Base-by-base conservation (phyloP, 2,797 vertebrate species). In the Gymnothorax reevesii region DNA sequence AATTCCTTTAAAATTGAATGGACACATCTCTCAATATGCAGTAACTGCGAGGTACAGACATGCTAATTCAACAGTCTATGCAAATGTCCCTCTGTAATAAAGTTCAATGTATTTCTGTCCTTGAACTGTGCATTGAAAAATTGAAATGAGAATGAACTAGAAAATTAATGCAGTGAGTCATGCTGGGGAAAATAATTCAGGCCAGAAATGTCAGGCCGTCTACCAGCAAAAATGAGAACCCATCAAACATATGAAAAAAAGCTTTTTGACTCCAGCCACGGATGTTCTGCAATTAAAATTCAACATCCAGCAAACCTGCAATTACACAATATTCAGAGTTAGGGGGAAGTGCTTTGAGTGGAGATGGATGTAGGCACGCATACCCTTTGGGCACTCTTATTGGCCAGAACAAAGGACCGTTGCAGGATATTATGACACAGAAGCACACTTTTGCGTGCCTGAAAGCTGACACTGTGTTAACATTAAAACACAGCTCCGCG, bases 381-480 rank as follows among this genome's bases (percentile, higher is more conserved):
- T 90, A 90, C 94, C 91, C 92, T 83, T 20, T 92, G 87, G 90
- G 93, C 33, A 49, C 27, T 82, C 84, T 80, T 84, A 85, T 87
- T 86, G 88, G 86, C 86, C 83, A 75, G 86, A 88, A 89, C 89
- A 91, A 92, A 92, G 92, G 71, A 75, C 27, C 13, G 49, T 75
- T 49, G 49, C 49, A 27, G 71, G 90, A 22, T 90, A 91, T 90
- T 88, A 92, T 92, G 88, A 89, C 82, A 91, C 55, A 89, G 75
- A 92, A 91, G 84, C 82, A 90, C 89, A 91, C 90, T 92, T 93
- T 94, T 83, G 93, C 88, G 84, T 90, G 88, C 88, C 86, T 59
- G 60, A 27, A 17, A 88, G 86, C 64, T 54, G 22, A 64, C 54
- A 15, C 77, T 17, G 87, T 84, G 87, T 2, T 52, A 90, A 89